Percentiles rank a stretch among this genome's conserved stretches.
Conservation (phyloP, 1,140 invertebrate genomes). For the Pectinophora gossypiella region DNA sequence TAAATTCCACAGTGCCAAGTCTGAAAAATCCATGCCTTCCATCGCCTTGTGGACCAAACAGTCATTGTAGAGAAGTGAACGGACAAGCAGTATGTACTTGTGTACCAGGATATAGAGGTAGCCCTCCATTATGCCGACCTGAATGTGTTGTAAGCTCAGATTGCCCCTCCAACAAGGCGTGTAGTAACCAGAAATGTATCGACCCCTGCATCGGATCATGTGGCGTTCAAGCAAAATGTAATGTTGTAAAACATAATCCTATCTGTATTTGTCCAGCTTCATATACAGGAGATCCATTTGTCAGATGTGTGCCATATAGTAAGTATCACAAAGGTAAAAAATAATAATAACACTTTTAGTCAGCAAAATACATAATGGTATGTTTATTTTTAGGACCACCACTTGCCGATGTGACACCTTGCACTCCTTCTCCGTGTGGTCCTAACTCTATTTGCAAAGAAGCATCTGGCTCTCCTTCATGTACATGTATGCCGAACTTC, state of each 20-base stretch:
- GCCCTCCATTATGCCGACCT: slow-evolving; percentile 78
- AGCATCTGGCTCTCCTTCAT: slow-evolving; percentile 76
- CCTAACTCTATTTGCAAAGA: slow-evolving; percentile 84
- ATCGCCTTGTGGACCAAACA: slow-evolving; percentile 79
- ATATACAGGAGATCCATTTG: slow-evolving; percentile 80
- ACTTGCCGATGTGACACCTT: slow-evolving; percentile 73
- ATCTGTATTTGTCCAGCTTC: slow-evolving; percentile 79
- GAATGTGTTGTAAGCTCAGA: slow-evolving; percentile 78
- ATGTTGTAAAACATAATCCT: slow-evolving; percentile 80
- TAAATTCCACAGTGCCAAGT: slow-evolving; percentile 41
- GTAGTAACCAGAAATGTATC: slow-evolving; percentile 78
- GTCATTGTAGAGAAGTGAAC: slow-evolving; percentile 79
- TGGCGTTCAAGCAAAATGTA: slow-evolving; percentile 78
- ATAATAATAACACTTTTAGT: background rate
- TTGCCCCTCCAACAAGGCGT: slow-evolving; percentile 75
- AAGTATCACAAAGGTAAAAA: slow-evolving; percentile 43
- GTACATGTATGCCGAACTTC: slow-evolving; percentile 80
- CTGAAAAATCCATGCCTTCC: slow-evolving; percentile 75
- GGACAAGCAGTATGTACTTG: slow-evolving; percentile 79
- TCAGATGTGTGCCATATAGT: slow-evolving; percentile 76
- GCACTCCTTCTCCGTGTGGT: slow-evolving; percentile 83
- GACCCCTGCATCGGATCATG: slow-evolving; percentile 80
- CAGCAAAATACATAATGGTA: background rate
- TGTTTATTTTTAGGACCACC: slow-evolving; percentile 50
- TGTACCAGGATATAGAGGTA: slow-evolving; percentile 78